Evolutionary conservation across 2,888 invertebrate genomes (phyloP).

Genomic region (Cybosia mesomella): DNA sequence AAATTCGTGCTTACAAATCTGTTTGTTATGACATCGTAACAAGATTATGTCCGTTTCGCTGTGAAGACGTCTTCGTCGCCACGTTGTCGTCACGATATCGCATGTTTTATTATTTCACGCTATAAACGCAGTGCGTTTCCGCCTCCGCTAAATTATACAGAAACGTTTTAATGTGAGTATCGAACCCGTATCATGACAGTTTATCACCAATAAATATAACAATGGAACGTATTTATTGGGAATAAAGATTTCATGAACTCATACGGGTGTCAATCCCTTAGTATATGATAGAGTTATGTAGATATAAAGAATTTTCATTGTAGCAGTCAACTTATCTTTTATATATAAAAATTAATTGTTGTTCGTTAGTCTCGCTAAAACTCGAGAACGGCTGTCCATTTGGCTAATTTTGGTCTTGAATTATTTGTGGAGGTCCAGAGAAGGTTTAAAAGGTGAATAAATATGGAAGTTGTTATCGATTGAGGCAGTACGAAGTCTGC

Average conservation of each 20-base stretch:
- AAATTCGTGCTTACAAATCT: slow-evolving; percentile 87
- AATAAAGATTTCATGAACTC: slow-evolving; percentile 69
- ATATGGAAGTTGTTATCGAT: too few species aligned
- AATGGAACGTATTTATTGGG: slow-evolving; percentile 68
- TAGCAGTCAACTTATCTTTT: slow-evolving; percentile 38
- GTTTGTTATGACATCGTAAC: slow-evolving; percentile 87
- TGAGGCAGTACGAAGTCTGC: too few species aligned
- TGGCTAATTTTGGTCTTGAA: too few species aligned
- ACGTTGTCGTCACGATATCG: slow-evolving; percentile 76
- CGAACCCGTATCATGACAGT: slow-evolving; percentile 68
- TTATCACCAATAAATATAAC: slow-evolving; percentile 76
- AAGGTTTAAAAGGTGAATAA: too few species aligned
- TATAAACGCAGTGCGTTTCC: slow-evolving; percentile 69
- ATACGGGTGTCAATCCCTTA: slow-evolving; percentile 66
- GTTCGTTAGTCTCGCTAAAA: too few species aligned
- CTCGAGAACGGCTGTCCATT: too few species aligned
- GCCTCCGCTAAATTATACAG: slow-evolving; percentile 72
- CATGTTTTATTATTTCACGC: slow-evolving; percentile 83
- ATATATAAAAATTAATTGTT: too few species aligned
- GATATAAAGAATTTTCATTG: slow-evolving; percentile 43
- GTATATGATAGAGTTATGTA: slow-evolving; percentile 51
- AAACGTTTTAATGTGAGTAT: slow-evolving; percentile 73
- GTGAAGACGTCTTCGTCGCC: slow-evolving; percentile 81
- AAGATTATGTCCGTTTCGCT: slow-evolving; percentile 84
- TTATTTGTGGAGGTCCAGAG: too few species aligned